Conservation (phyloP, 2,797 vertebrate species). For the Simalia tracyae region DNA sequence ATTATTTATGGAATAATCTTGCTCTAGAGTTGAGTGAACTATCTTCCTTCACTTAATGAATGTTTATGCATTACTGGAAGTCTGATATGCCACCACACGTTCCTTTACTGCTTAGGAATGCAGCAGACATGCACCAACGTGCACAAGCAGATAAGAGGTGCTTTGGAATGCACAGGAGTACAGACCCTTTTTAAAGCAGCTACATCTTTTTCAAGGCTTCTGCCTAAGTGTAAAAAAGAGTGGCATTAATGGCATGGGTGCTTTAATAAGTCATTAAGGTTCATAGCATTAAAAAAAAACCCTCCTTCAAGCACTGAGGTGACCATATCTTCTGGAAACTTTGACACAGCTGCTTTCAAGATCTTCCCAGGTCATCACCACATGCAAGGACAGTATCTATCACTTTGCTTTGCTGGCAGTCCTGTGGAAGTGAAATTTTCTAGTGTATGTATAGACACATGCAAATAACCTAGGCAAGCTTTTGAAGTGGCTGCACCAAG, state of each 20-base stretch:
- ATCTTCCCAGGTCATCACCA: too few species aligned
- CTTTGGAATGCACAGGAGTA: background rate
- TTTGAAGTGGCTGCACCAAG: too few species aligned
- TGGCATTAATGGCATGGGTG: background rate
- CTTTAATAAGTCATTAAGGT: background rate
- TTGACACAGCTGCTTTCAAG: background rate
- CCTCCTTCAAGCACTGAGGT: background rate
- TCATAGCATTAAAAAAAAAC: background rate
- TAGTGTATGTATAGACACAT: too few species aligned
- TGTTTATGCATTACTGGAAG: conserved; percentile 24
- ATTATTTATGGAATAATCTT: conserved; percentile 43
- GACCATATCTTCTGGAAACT: background rate
- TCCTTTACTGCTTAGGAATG: conserved; percentile 1
- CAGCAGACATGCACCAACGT: background rate
- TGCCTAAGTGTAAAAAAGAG: background rate
- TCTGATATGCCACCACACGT: conserved; percentile 6
- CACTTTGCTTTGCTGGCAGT: too few species aligned
- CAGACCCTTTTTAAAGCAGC: background rate
- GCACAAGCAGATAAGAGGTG: background rate
- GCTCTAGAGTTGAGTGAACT: conserved; percentile 22
- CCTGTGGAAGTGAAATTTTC: too few species aligned
- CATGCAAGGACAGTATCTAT: too few species aligned
- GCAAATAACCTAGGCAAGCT: too few species aligned
- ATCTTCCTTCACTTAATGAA: conserved; percentile 18
- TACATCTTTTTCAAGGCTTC: background rate